Conservation (phyloP, 2,113 vertebrate genomes). For the Cynoglossus semilaevis region DNA sequence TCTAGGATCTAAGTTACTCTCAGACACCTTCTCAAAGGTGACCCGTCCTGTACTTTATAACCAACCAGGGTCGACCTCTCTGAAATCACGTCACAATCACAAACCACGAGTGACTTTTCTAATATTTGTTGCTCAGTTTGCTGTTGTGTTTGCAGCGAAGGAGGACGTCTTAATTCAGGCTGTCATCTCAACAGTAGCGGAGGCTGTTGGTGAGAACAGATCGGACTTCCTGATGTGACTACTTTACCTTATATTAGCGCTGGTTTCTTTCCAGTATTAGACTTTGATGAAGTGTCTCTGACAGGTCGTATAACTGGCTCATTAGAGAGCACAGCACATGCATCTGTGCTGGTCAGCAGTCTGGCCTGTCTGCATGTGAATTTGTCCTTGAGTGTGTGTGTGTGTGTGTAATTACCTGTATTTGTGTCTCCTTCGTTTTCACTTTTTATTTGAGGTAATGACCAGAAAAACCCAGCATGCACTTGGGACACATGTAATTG, state of each 20-base stretch:
- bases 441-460: conserved; percentile 27
- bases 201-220: conserved; percentile 20
- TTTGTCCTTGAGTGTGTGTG: neutral
- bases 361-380: conserved; percentile 20
- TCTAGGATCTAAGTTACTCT: too few relatives aligned
- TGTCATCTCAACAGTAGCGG: conserved; percentile 1
- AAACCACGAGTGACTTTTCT: neutral
- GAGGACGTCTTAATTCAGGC: conserved; percentile 2
- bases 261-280: conserved; percentile 33
- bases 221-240: conserved; percentile 30
- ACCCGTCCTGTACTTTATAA: too few relatives aligned
- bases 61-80: too few relatives aligned
- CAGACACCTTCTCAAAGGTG: too few relatives aligned
- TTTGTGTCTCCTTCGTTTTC: conserved; percentile 3
- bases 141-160: neutral
- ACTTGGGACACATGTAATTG: conserved; percentile 35
- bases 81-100: conserved; percentile 2
- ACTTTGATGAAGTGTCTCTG: conserved; percentile 44
- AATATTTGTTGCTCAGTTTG: neutral
- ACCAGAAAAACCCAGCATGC: conserved; percentile 19
- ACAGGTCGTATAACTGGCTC: conserved; percentile 37
- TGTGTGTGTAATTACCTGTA: conserved; percentile 1
- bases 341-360: conserved; percentile 20
- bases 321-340: conserved; percentile 31
- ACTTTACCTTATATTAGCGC: conserved; percentile 36